Base-by-base conservation (phyloP, 2,888 invertebrate species). In the Lycia hirtaria region DNA sequence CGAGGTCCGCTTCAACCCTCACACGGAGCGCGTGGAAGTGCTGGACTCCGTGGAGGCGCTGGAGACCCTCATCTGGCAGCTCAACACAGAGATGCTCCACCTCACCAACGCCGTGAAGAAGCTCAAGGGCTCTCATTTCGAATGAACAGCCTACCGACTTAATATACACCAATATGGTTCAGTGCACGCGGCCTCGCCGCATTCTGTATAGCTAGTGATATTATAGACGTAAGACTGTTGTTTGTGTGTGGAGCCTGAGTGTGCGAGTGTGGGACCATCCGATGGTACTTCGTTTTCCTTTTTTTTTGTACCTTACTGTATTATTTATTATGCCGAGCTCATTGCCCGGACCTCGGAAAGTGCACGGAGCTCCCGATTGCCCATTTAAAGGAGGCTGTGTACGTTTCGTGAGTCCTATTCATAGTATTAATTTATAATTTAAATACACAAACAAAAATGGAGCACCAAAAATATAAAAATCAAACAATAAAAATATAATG, bases 1-100 rank as follows among this genome's bases (percentile, higher is more conserved):
- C 93, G 98, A 99, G 87, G 97, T 99, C 55, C 95, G 98, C 68
- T 99, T 97, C 94, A 97, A 98, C 89, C 97, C 99, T n/a, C 98
- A 99, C 93, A 99, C 99, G 30, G 98, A 99, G 84, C 95, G 96
- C 61, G 97, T 99, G 41, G 98, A 99, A 82, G 96, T 99, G 14
- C 93, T 99, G 55, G 99, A 99, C 93, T 96, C 97, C 50, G 97
- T 98, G 0, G 96, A 97, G 71, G 96, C 97, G 85, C 93, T 98
- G 81, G 97, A 97, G 81, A 94, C 95, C 43, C 93, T 97, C 70
- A 94, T 97, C 69, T 94, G 96, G 75, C 97, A 97, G 86, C 93
- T 98, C 72, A 97, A 97, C 89, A 95, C 96, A 26, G 97, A 98
- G 92, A 94, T 97, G 84, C 93, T 96, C 70, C 97, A 97, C 81